Evolutionary conservation across 2,888 invertebrate genomes (phyloP), one percentile per base, ranked within the genome.

Genomic region (Nasonia oneida): DNA sequence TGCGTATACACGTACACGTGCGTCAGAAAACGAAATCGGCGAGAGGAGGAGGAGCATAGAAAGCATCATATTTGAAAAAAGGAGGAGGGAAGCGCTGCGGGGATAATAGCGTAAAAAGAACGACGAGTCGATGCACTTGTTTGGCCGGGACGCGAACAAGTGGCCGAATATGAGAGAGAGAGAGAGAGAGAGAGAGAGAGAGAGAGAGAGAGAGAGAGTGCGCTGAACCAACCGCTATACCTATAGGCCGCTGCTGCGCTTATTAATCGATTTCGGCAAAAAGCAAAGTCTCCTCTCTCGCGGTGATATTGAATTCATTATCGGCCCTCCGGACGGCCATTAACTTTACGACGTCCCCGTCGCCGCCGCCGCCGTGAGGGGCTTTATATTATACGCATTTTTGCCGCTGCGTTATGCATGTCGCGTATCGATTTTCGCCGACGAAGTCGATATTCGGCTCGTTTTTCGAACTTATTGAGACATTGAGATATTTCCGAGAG

Each of bases 251-350:
- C 76, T 1, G 23, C 76, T 3, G 5, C 47, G 53, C 67, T 86
- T 86, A 86, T 86, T 83, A 83, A 83, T 86, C 78, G 86, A 86
- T 80, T 86, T 67, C 53, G 76, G 64, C 71, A 83, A 80, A 83
- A 86, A 83, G 76, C 50, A n/a, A 74, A 50, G 70, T 15, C 10
- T 37, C 14, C 53, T 81, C 73, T 29, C 29, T 29, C 29, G 15
- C 39, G 75, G 70, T 78, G 70, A 75, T 86, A 86, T 61, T 61
- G 76, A 81, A 85, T 85, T 85, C 76, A 85, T 85, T 76, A 74
- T 15, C 50, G 33, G 64, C 0, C 47, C 37, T 18, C 2, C 61
- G 12, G 3, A 33, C 18, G 23, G 23, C 73, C 47, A 74, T 75
- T 64, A 64, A 75, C 75, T 82, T 76, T 82, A 73, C 37, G 73